Percentiles rank a stretch among this genome's conserved stretches.
These are phyloP conservation scores for Rissa tridactyla DNA, from an alignment of 2,113 vertebrate genomes.

Conservation along the genomic window DNA sequence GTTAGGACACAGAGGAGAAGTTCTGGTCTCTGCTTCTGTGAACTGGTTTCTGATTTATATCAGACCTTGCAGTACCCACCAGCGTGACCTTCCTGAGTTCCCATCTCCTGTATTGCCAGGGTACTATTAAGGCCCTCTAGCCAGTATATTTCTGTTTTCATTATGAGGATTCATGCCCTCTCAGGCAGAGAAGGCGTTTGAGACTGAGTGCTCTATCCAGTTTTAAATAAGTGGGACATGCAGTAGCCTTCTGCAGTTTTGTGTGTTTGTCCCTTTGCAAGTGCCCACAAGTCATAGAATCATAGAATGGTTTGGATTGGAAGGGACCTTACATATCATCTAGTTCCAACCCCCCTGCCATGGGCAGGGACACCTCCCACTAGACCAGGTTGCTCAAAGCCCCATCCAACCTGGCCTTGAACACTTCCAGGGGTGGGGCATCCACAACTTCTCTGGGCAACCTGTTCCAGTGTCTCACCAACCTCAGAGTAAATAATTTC, in stretches of 20 bases:
- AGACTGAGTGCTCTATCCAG: background rate
- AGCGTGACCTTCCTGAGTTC: background rate
- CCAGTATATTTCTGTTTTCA: background rate
- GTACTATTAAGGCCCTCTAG: background rate
- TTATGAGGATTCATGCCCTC: background rate
- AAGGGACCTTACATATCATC: background rate
- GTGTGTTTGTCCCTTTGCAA: background rate
- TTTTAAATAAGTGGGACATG: background rate
- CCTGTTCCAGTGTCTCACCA: background rate
- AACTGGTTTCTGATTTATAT: background rate
- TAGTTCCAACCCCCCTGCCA: background rate
- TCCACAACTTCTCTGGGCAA: background rate
- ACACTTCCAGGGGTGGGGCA: background rate
- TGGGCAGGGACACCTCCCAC: background rate
- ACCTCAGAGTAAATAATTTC: background rate
- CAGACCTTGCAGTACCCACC: accelerated
- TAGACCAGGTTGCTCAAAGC: background rate
- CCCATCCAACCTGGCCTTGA: background rate
- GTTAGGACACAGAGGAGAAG: background rate
- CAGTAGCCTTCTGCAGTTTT: background rate
- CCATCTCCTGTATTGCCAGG: background rate
- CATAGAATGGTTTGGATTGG: background rate
- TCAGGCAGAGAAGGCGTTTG: background rate
- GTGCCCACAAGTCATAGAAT: background rate
- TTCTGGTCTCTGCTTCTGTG: background rate